Percentiles rank a stretch among this genome's conserved stretches.
Conservation (phyloP, 2,888 invertebrate genomes). For the Ditula angustiorana region DNA sequence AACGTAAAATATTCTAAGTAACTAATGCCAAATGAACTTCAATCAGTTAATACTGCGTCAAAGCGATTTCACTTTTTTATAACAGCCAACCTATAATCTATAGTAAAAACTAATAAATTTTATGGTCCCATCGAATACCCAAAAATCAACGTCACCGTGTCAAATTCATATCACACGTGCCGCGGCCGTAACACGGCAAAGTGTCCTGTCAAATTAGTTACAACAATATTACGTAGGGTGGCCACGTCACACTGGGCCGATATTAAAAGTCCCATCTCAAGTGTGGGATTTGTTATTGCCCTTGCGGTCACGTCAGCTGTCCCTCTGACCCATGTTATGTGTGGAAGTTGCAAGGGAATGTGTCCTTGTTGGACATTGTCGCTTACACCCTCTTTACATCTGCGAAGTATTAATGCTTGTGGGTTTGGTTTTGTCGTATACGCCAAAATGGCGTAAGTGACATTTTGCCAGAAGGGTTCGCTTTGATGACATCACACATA, state of each 20-base stretch:
- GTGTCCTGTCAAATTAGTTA: constrained; percentile 57
- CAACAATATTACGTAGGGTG: constrained; percentile 51
- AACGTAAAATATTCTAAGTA: too few relatives aligned
- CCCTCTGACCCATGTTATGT: constrained; percentile 65
- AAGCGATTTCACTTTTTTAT: background rate
- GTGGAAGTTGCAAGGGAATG: constrained; percentile 16
- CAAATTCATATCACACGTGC: constrained; percentile 48
- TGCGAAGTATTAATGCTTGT: background rate
- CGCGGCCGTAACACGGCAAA: constrained; percentile 48
- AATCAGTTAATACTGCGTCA: too few relatives aligned
- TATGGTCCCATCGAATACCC: constrained; percentile 3
- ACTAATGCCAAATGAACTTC: too few relatives aligned
- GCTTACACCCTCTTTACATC: constrained; percentile 4
- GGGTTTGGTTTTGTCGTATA: background rate
- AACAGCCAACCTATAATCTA: background rate
- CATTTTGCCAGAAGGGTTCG: background rate
- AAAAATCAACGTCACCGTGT: constrained; percentile 38
- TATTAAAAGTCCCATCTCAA: constrained; percentile 73
- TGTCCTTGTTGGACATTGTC: constrained; percentile 5
- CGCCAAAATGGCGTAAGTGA: constrained; percentile 1
- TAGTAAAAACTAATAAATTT: constrained; percentile 10
- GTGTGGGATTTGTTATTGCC: constrained; percentile 55
- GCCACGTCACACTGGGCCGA: constrained; percentile 52
- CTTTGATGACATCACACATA: background rate
- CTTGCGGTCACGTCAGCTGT: constrained; percentile 67